Evolutionary conservation across 2,888 invertebrate genomes (phyloP).

Genomic region (Eupithecia pulchellata): DNA sequence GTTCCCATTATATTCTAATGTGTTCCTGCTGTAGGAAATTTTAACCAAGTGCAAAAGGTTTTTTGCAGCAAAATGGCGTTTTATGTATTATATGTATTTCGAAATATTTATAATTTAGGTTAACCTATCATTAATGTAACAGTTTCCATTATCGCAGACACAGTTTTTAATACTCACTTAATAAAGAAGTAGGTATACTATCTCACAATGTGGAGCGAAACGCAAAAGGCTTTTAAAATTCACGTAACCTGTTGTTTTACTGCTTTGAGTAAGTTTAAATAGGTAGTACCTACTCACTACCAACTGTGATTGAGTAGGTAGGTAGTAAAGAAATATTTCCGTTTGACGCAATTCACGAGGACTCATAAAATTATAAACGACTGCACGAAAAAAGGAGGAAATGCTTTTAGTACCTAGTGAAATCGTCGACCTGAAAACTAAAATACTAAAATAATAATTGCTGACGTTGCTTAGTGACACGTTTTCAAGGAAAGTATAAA

Average conservation of each 20-base stretch:
- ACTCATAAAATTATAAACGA: not conserved
- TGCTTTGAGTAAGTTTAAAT: conserved; percentile 24
- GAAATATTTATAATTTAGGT: not conserved
- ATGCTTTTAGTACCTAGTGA: not conserved
- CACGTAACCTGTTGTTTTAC: conserved; percentile 37
- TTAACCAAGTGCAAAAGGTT: no score
- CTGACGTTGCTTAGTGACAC: no score
- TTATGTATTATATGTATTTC: no score
- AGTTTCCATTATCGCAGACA: not conserved
- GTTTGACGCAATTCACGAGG: conserved; percentile 15
- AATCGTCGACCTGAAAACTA: not conserved
- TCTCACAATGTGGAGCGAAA: conserved; percentile 35
- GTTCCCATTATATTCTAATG: no score
- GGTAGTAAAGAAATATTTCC: conserved; percentile 16
- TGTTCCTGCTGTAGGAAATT: no score
- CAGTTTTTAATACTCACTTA: not conserved
- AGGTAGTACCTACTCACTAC: not conserved
- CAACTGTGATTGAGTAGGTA: not conserved
- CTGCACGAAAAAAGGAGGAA: not conserved
- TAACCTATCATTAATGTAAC: not conserved
- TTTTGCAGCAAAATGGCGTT: no score
- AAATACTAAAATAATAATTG: not conserved
- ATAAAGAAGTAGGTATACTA: not conserved
- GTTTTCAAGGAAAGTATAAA: no score
- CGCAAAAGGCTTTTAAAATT: conserved; percentile 41